Conservation (phyloP, 2,113 vertebrate genomes). For the Leptosomus discolor region DNA sequence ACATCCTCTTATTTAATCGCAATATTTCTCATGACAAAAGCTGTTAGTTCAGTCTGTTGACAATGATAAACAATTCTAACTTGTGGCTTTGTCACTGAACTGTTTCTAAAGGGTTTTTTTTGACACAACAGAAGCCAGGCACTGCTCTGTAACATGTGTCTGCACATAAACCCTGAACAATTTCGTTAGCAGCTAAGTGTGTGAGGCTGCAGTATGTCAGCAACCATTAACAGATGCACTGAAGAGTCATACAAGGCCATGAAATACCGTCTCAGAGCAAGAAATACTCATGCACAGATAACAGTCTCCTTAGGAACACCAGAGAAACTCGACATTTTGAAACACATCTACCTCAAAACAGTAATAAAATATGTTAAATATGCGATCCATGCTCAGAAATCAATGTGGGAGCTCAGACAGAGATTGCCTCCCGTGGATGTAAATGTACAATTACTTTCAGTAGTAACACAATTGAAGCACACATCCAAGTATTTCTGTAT, state of each 20-base stretch:
- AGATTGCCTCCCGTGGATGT: background rate
- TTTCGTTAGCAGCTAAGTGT: background rate
- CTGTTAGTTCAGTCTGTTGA: background rate
- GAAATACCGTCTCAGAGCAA: background rate
- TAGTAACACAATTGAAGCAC: background rate
- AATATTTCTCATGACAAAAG: background rate
- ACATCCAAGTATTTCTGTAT: background rate
- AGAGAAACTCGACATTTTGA: background rate
- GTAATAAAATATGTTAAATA: background rate
- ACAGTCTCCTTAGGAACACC: background rate
- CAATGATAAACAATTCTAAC: background rate
- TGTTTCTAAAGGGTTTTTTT: background rate
- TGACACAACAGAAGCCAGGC: background rate
- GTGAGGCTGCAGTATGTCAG: background rate
- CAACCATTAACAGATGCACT: background rate
- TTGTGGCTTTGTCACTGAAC: background rate
- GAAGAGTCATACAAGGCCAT: background rate
- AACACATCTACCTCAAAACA: background rate
- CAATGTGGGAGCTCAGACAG: background rate
- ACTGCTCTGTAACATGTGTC: background rate
- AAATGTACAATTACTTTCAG: background rate
- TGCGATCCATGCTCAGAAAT: background rate
- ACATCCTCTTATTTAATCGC: background rate
- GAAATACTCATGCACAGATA: background rate
- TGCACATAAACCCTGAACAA: background rate